A percentile compares a stretch with the other conserved stretches of the same genome.
These are phyloP conservation scores for Agriopis aurantiaria DNA, from an alignment of 2,888 invertebrate genomes.

Conservation along the genomic window DNA sequence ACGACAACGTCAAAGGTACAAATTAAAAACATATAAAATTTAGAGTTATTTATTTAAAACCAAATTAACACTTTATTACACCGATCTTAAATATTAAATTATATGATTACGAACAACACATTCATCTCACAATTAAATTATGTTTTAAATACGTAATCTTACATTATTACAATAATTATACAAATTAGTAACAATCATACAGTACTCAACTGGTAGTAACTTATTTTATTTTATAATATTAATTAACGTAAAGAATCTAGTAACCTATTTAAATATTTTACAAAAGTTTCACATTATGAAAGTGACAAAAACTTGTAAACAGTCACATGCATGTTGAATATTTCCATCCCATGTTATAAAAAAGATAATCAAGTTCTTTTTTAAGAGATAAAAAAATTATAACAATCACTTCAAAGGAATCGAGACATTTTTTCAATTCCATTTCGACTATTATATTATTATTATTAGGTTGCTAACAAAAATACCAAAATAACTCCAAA, in stretches of 20 bases:
- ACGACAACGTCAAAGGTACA: neutral
- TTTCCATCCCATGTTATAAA: neutral
- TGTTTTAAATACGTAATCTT: slow-evolving; percentile 42
- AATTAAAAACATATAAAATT: slow-evolving; percentile 59
- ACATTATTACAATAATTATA: slow-evolving; percentile 36
- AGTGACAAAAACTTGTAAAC: neutral
- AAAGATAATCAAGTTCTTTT: neutral
- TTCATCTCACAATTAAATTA: slow-evolving; percentile 61
- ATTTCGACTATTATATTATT: too few relatives aligned
- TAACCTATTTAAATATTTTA: slow-evolving; percentile 4
- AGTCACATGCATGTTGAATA: neutral
- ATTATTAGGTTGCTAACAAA: too few relatives aligned
- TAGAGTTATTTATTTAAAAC: slow-evolving; percentile 74
- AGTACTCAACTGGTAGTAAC: slow-evolving; percentile 31
- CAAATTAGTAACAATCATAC: slow-evolving; percentile 47
- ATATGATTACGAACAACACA: slow-evolving; percentile 70
- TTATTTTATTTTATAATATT: slow-evolving; percentile 23
- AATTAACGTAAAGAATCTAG: slow-evolving; percentile 6
- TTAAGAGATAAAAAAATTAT: too few relatives aligned
- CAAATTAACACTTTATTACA: slow-evolving; percentile 81
- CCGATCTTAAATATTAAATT: slow-evolving; percentile 67
- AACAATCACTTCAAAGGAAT: too few relatives aligned
- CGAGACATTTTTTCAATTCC: too few relatives aligned
- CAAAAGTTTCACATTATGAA: neutral
- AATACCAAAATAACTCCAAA: too few relatives aligned